A percentile compares a stretch with the other conserved stretches of the same genome.
Conservation (phyloP, 2,888 invertebrate genomes). For the Ormyrus thymus region DNA sequence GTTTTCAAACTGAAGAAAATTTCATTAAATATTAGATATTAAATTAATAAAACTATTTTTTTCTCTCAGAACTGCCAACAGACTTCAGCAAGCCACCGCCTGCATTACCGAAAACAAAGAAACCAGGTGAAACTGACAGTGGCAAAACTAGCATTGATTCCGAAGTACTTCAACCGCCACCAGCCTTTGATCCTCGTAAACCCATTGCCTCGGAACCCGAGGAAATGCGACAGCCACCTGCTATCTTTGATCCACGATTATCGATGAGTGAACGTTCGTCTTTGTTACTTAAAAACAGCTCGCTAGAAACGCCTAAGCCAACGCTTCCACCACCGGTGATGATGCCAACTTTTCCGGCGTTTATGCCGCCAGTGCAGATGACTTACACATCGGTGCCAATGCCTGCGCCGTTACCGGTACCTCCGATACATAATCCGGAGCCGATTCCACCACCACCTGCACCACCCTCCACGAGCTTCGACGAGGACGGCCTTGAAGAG, state of each 20-base stretch:
- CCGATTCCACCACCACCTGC: conserved; percentile 49
- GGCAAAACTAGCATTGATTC: neutral
- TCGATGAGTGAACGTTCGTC: conserved; percentile 56
- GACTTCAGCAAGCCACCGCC: conserved; percentile 49
- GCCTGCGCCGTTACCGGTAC: conserved; percentile 39
- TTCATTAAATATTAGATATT: neutral
- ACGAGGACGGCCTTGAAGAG: conserved; percentile 62
- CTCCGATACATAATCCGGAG: conserved; percentile 46
- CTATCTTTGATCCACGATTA: conserved; percentile 62
- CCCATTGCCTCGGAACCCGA: conserved; percentile 29
- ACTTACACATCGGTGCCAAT: conserved; percentile 56
- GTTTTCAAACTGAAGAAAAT: neutral
- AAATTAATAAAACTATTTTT: neutral
- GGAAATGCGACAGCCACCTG: conserved; percentile 59
- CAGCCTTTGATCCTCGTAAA: conserved; percentile 58
- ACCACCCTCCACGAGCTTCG: conserved; percentile 36
- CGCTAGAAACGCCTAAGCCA: neutral
- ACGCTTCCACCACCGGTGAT: conserved; percentile 51
- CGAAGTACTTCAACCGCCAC: conserved; percentile 52
- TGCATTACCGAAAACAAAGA: conserved; percentile 4
- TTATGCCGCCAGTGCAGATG: conserved; percentile 49
- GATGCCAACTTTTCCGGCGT: conserved; percentile 40
- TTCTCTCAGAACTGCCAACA: conserved; percentile 33
- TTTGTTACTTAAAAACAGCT: conserved; percentile 26
- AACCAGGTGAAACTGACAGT: neutral